phyloP scores from a whole-genome alignment of 2,797 vertebrate species.

The Phoebastria nigripes region DNA sequence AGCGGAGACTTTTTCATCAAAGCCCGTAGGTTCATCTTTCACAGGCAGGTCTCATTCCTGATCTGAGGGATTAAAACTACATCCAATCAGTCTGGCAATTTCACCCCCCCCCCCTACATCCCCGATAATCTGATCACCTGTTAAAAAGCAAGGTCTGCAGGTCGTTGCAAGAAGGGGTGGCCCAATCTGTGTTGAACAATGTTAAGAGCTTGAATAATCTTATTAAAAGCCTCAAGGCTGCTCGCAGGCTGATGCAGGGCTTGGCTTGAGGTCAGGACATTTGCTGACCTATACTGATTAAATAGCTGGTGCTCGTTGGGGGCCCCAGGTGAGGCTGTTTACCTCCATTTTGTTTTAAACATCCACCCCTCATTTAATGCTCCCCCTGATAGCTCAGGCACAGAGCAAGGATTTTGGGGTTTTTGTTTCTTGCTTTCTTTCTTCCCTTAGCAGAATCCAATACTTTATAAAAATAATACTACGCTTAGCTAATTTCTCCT shows the following conservation, averaged over 20 bases:
- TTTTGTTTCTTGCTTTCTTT: neutral
- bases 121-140: neutral
- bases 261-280: neutral
- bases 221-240: neutral
- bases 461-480: neutral
- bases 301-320: neutral
- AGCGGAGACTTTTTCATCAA: neutral
- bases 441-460: neutral
- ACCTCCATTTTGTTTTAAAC: neutral
- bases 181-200: no score
- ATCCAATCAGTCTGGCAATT: neutral
- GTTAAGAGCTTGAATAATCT: neutral
- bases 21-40: neutral
- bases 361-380: neutral
- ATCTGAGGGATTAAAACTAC: neutral
- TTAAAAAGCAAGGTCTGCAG: neutral
- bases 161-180: neutral
- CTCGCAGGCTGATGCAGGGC: neutral
- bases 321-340: neutral
- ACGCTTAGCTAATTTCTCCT: rapidly evolving
- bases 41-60: neutral
- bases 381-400: neutral
- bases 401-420: neutral
- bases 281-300: neutral
- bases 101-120: neutral